phyloP scores from a whole-genome alignment of 2,113 vertebrate genomes.

The Eulemur macaco region DNA sequence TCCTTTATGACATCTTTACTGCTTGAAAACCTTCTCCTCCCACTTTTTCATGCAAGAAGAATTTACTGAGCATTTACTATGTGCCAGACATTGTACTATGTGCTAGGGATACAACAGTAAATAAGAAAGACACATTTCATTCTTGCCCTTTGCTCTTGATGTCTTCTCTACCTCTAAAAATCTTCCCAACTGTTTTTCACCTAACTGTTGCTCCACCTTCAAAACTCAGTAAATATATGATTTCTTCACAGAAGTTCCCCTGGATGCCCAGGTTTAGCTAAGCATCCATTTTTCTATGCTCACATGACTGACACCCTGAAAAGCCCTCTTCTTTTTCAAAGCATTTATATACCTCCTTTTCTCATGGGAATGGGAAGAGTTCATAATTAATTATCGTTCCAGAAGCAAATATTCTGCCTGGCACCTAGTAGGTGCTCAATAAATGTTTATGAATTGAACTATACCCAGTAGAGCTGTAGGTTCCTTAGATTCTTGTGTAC shows the following conservation, averaged over 20 bases:
- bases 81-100: not conserved
- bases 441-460: not conserved
- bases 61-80: not conserved
- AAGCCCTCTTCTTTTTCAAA: not conserved
- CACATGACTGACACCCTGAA: not conserved
- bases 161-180: not conserved
- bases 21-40: not conserved
- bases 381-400: constrained; percentile 14
- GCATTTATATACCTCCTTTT: not conserved
- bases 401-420: not conserved
- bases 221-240: not conserved
- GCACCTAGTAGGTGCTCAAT: not conserved
- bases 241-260: not conserved
- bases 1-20: not conserved
- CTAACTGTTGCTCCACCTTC: not conserved
- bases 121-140: not conserved
- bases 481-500: not conserved
- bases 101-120: not conserved
- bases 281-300: not conserved
- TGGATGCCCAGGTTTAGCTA: not conserved
- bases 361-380: constrained; percentile 18
- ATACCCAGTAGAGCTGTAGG: not conserved
- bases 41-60: not conserved
- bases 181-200: not conserved
- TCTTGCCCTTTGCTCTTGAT: not conserved